phyloP scores from a whole-genome alignment of 2,797 vertebrate species.

The Lutra lutra region DNA sequence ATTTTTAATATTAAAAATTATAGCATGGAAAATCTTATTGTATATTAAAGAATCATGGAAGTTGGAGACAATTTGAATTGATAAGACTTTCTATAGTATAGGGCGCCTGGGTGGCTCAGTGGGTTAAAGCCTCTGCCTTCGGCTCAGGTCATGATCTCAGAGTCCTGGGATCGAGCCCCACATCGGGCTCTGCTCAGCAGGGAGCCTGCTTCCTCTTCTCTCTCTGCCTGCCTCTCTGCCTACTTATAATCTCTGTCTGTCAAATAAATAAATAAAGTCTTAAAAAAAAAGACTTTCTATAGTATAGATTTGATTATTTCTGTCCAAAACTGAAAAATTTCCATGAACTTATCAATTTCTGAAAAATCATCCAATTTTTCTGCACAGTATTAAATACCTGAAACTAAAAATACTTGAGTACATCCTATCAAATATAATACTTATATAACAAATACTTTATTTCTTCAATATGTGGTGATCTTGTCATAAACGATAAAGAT shows the following conservation, averaged over 20 bases:
- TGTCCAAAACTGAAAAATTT: background rate
- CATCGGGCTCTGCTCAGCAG: too few relatives aligned
- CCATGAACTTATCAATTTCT: background rate
- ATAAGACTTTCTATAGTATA: background rate
- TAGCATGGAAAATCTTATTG: background rate
- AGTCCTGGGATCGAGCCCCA: too few relatives aligned
- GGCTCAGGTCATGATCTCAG: too few relatives aligned
- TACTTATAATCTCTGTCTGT: too few relatives aligned
- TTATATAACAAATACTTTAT: background rate
- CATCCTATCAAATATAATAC: background rate
- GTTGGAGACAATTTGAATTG: background rate
- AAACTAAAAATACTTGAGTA: background rate
- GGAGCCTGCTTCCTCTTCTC: too few relatives aligned
- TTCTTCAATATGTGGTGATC: background rate
- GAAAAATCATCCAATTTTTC: background rate
- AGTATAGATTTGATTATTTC: background rate
- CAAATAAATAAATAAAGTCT: too few relatives aligned
- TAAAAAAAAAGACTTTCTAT: background rate
- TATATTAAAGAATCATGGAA: background rate
- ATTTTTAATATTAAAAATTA: conserved; percentile 23
- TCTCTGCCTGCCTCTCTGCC: too few relatives aligned
- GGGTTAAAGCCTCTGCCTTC: too few relatives aligned
- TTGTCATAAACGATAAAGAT: background rate
- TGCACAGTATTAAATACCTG: background rate
- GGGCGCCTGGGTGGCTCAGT: too few relatives aligned